Evolutionary conservation across 2,888 invertebrate genomes (phyloP), one percentile per base, ranked within the genome.

Genomic region (Acrocyrtus sp.): DNA sequence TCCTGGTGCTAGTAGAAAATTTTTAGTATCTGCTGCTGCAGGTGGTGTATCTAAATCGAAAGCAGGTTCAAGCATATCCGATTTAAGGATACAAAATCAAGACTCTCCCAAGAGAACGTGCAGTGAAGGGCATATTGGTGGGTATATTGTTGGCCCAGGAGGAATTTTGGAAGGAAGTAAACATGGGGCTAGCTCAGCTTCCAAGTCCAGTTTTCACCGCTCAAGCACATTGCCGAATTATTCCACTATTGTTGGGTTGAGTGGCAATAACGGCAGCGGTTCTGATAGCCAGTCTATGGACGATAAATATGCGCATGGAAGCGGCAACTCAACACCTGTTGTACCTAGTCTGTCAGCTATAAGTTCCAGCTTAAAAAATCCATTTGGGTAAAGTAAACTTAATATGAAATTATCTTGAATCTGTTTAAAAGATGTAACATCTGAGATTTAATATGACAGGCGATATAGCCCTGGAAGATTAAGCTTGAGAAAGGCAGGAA

Each of bases 391-490:
- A 26, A 43, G n/a, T 47, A n/a, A 41, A 34, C 3, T 22, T 19
- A 27, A 21, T n/a, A 21, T 22, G 17, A 21, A 12, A 54, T 29
- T 29, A 17, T 24, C 12, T 21, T 53, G 6, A 8, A 53, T 48
- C n/a, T 48, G n/a, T 48, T 39, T 10, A 8, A 48, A 48, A 48
- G 48, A 17, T 48, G n/a, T n/a, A n/a, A n/a, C n/a, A n/a, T n/a
- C 48, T 48, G 6, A n/a, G n/a, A n/a, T n/a, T n/a, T n/a, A n/a
- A n/a, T n/a, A n/a, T n/a, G n/a, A 84, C 91, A 93, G 92, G 89
- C 92, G 92, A 86, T 92, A 91, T 88, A 92, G 92, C 87, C 91
- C 92, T 83, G 90, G 89, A 87, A 88, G 92, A 85, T 88, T 92
- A 86, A 92, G 92, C 84, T 89, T 93, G 85, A 90, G 91, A 85